Conservation (phyloP, 2,888 invertebrate species). For the Netelia virgata region DNA sequence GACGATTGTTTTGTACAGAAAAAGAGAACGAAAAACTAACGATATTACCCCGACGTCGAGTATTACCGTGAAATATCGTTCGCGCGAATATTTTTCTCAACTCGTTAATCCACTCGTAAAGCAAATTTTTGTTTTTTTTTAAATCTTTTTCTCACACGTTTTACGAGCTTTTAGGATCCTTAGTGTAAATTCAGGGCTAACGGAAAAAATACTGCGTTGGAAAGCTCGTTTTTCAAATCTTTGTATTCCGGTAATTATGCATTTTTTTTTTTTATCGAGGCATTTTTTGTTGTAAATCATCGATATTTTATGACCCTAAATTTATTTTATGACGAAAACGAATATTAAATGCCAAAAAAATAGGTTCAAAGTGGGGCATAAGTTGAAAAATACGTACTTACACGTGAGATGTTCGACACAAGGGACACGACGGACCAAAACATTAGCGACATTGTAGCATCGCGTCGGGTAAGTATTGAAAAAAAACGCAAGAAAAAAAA, state of each 20-base stretch:
- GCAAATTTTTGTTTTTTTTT: neutral
- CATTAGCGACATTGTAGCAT: constrained; percentile 32
- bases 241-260: no score
- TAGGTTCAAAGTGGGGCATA: no score
- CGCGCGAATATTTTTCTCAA: constrained; percentile 10
- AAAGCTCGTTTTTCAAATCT: no score
- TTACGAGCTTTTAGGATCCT: constrained; percentile 13
- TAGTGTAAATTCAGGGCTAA: constrained; percentile 19
- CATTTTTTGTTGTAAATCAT: no score
- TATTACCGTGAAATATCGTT: constrained; percentile 13
- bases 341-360: no score
- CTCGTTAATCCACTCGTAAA: constrained; percentile 39
- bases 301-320: no score
- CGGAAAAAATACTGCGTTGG: constrained; percentile 43
- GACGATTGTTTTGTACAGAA: neutral
- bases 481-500: neutral
- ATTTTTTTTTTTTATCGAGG: no score
- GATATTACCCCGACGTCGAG: neutral
- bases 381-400: no score
- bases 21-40: neutral
- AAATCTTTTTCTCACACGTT: neutral
- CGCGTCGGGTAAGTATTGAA: constrained; percentile 21
- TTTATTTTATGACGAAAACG: no score
- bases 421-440: constrained; percentile 20
- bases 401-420: constrained; percentile 4